phyloP scores from a whole-genome alignment of 2,888 invertebrate species.

The Octonoba sinensis region DNA sequence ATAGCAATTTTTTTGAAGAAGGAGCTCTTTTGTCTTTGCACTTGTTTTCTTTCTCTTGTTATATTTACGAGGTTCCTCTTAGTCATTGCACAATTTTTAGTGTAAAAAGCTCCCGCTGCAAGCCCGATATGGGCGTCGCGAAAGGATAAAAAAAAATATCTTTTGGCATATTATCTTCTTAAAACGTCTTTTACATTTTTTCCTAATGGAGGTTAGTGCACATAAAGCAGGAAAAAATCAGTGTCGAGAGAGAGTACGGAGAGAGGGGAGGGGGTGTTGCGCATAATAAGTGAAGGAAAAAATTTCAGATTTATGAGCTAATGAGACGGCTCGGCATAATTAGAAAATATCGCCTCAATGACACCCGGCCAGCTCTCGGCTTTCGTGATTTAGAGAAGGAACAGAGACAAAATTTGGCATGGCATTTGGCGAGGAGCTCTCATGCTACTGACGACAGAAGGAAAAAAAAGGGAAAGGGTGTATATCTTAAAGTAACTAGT shows the following conservation, averaged over 20 bases:
- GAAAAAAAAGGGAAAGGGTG: too few species aligned
- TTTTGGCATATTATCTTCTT: constrained; percentile 42
- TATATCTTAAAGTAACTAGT: too few species aligned
- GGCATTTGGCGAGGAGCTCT: too few species aligned
- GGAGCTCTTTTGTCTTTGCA: constrained; percentile 30
- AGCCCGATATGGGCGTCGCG: constrained; percentile 13
- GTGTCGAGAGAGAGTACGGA: constrained; percentile 24
- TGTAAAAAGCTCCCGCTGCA: constrained; percentile 24
- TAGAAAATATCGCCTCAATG: constrained; percentile 40
- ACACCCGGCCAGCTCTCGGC: constrained; percentile 28
- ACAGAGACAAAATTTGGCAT: too few species aligned
- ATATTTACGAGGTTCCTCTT: constrained; percentile 34
- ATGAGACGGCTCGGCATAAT: constrained; percentile 34
- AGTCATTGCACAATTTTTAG: constrained; percentile 49
- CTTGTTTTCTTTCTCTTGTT: constrained; percentile 36
- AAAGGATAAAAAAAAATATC: constrained; percentile 13
- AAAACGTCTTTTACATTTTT: constrained; percentile 27
- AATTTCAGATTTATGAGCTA: constrained; percentile 42
- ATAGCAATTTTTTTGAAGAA: constrained; percentile 26
- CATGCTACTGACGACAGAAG: too few species aligned
- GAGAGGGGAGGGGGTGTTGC: constrained; percentile 4
- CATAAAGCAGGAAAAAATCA: constrained; percentile 13
- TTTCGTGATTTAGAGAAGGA: constrained; percentile 15
- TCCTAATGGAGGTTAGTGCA: background rate
- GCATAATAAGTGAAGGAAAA: constrained; percentile 41